Conservation (phyloP, 2,113 vertebrate genomes). For the Delphinapterus leucas region DNA sequence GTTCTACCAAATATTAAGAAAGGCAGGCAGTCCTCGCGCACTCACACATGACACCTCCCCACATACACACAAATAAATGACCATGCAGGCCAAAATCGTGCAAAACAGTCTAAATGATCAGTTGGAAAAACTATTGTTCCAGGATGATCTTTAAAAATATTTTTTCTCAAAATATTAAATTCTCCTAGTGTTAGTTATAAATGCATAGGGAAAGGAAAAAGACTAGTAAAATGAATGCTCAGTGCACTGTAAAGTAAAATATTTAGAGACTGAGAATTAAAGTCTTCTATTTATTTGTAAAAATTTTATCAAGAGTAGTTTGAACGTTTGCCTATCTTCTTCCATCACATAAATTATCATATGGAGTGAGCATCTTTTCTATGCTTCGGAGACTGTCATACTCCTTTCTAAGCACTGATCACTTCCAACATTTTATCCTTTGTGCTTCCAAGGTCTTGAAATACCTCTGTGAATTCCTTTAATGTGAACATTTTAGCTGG, state of each 20-base stretch:
- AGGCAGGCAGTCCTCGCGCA: accelerated
- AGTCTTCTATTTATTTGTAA: neutral
- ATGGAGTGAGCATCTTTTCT: neutral
- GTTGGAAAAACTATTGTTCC: neutral
- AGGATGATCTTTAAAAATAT: neutral
- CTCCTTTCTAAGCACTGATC: neutral
- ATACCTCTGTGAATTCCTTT: neutral
- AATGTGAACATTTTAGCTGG: neutral
- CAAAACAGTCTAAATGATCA: neutral
- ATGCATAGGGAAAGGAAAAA: neutral
- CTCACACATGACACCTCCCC: neutral
- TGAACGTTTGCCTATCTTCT: neutral
- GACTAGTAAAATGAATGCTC: neutral
- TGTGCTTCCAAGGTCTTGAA: neutral
- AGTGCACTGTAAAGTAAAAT: neutral
- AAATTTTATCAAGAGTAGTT: neutral
- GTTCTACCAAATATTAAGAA: neutral
- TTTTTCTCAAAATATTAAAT: neutral
- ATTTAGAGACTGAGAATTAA: neutral
- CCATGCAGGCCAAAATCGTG: accelerated
- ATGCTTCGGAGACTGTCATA: neutral
- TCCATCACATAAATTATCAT: neutral
- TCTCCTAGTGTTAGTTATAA: neutral
- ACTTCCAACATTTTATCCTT: neutral
- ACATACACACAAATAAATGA: neutral